Base-by-base conservation (phyloP, 2,113 vertebrate genomes). In the Epinephelus cyanopodus region DNA sequence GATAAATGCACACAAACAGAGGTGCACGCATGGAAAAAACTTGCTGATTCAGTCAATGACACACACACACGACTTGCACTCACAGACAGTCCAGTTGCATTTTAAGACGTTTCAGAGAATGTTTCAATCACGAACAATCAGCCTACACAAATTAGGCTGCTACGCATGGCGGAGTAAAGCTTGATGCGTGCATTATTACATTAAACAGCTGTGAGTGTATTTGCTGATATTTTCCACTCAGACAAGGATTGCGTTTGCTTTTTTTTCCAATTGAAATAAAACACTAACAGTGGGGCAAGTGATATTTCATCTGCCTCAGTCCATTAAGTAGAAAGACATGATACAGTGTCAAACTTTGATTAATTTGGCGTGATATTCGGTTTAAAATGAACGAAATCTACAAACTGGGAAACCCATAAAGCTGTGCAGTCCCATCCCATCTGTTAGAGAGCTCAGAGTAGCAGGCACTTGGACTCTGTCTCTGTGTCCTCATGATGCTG, bases 131-230 rank as follows among this genome's bases (percentile, higher is more conserved):
- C 27, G 11, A 89, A 85, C 84, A 90, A 91, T 90, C 82, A 89
- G 66, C 67, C 81, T 78, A 87, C 88, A 90, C 87, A 90, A 88
- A 91, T 94, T 42, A 91, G 75, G 66, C 67, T 68, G 77, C 70
- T 81, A 75, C 57, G 83, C 87, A 82, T 84, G 87, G 71, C 0
- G 1, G 79, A 62, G 60, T 75, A 47, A 71, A 69, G 79, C 54
- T 70, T 77, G 72, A 84, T 88, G 83, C 53, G 13, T 86, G 75
- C 62, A 71, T 86, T 89, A 92, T 91, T 91, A 72, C 79, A 89
- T 89, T 86, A 82, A 92, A 90, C 86, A 92, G 82, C 91, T 90
- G 76, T 81, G 87, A 92, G 81, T 79, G 74, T 83, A 56, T 89
- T 67, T 17, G 54, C 52, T 77, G 74, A 79, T 90, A 66, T 79